These are phyloP conservation scores for Tympanoctomys barrerae DNA, from an alignment of 2,797 vertebrate genomes.

Conservation along the genomic window DNA sequence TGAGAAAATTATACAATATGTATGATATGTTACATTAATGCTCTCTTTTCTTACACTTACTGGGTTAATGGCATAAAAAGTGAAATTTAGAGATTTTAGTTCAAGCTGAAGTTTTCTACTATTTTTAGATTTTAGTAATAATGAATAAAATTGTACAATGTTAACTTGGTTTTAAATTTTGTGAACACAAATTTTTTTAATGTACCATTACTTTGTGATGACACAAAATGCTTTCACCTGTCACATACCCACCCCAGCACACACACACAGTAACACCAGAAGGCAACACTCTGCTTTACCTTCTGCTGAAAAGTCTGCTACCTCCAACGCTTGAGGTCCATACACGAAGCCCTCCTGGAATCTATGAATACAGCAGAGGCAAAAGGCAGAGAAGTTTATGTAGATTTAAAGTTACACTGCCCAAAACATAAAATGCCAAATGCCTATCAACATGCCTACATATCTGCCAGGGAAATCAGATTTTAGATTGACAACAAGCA, in stretches of 20 bases:
- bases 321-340: constrained; percentile 77
- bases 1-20: constrained; percentile 62
- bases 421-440: constrained; percentile 81
- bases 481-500: constrained; percentile 59
- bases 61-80: constrained; percentile 36
- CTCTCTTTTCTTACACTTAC: constrained; percentile 43
- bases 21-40: constrained; percentile 30
- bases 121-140: constrained; percentile 48
- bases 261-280: constrained; percentile 82
- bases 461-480: constrained; percentile 69
- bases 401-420: constrained; percentile 76
- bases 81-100: constrained; percentile 50
- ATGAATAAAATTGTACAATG: constrained; percentile 39
- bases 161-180: constrained; percentile 38
- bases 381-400: constrained; percentile 84
- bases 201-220: constrained; percentile 25
- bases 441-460: constrained; percentile 73
- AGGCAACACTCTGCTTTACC: constrained; percentile 83
- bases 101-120: constrained; percentile 16
- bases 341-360: constrained; percentile 82
- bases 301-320: constrained; percentile 86
- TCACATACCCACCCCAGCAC: constrained; percentile 60
- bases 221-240: constrained; percentile 61
- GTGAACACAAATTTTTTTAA: constrained; percentile 42
- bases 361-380: constrained; percentile 84